Evolutionary conservation across 1,140 invertebrate species (phyloP).

Genomic region (Maconellicoccus hirsutus): DNA sequence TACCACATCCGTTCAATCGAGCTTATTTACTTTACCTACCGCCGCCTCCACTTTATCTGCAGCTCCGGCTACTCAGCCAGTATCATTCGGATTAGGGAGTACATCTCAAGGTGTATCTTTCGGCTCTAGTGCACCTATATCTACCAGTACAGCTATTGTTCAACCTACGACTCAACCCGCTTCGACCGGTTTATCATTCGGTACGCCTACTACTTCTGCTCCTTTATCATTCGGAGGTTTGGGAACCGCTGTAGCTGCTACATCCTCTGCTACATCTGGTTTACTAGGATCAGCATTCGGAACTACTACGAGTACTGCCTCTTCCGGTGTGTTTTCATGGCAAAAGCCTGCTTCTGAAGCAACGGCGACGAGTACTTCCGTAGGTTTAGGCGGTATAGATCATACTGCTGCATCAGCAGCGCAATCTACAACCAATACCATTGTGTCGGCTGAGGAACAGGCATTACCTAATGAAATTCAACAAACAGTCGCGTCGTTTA

Average conservation of each 20-base stretch:
- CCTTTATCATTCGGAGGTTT: slow-evolving; percentile 10
- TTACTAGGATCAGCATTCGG: neutral
- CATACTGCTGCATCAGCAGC: slow-evolving; percentile 37
- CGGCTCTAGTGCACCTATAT: neutral
- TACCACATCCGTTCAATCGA: neutral
- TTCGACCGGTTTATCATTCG: neutral
- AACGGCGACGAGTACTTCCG: slow-evolving; percentile 33
- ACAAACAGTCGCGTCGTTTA: slow-evolving; percentile 46
- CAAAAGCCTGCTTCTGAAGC: slow-evolving; percentile 25
- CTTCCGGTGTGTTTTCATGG: neutral
- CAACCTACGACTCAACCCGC: neutral
- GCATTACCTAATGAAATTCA: slow-evolving; percentile 59
- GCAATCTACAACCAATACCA: slow-evolving; percentile 37
- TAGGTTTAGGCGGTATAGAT: slow-evolving; percentile 53
- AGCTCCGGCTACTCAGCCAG: neutral
- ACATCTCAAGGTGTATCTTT: neutral
- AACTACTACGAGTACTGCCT: neutral
- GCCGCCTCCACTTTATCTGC: neutral
- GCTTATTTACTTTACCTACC: neutral
- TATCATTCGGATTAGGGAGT: neutral
- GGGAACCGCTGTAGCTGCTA: neutral
- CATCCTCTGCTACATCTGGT: neutral
- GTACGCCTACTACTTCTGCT: neutral
- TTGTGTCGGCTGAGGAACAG: slow-evolving; percentile 51
- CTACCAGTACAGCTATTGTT: neutral